Conservation (phyloP, 2,797 vertebrate species). For the Crypturellus tataupa region DNA sequence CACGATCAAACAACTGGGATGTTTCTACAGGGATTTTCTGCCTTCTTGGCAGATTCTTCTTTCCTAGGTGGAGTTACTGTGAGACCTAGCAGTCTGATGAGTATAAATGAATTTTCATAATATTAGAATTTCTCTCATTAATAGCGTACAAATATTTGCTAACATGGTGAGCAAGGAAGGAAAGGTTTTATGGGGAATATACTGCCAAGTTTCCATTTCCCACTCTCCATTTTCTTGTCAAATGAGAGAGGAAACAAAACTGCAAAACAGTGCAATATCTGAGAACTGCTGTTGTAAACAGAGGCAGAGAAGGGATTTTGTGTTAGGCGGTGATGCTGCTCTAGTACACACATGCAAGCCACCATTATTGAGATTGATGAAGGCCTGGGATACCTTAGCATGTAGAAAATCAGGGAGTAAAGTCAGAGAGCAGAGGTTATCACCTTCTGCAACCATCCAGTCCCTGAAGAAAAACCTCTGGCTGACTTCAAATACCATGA, state of each 20-base stretch:
- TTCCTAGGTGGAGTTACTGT: background rate
- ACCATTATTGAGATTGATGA: background rate
- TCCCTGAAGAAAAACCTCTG: background rate
- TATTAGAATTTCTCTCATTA: background rate
- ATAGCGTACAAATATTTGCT: background rate
- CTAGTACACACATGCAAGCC: background rate
- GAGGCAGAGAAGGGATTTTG: background rate
- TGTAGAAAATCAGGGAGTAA: background rate
- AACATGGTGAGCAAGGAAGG: background rate
- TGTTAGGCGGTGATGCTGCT: accelerated
- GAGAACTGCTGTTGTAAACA: background rate
- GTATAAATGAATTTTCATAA: background rate
- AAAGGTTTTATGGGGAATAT: background rate
- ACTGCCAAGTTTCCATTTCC: background rate
- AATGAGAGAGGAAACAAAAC: background rate
- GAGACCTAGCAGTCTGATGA: background rate
- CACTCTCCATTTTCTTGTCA: background rate
- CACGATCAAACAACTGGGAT: background rate
- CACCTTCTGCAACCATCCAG: background rate
- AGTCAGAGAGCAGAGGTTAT: background rate
- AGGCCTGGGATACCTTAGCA: background rate
- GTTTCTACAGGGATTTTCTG: background rate
- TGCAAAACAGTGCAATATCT: background rate
- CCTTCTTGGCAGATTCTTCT: background rate
- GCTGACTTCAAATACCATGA: background rate